These are phyloP conservation scores for Sylvilagus bachmani DNA, from an alignment of 2,113 vertebrate species.

Conservation along the genomic window DNA sequence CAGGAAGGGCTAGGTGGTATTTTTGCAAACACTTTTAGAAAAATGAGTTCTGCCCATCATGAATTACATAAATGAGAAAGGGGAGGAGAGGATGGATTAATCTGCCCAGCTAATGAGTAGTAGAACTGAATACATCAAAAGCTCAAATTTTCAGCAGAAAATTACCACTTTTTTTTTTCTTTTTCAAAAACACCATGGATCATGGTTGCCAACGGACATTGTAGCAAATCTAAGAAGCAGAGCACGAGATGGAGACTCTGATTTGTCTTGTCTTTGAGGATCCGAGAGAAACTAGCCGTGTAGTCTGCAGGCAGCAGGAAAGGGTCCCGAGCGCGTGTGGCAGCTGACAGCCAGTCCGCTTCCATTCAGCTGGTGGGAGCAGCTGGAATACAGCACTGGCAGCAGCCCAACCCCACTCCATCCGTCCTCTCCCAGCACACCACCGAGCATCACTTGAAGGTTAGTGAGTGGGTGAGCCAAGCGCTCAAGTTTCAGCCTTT, in stretches of 20 bases:
- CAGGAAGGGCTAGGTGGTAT: background rate
- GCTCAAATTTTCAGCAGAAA: conserved; percentile 35
- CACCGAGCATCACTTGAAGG: conserved; percentile 79
- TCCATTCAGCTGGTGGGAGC: conserved; percentile 82
- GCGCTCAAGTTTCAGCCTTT: conserved; percentile 81
- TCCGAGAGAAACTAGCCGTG: background rate
- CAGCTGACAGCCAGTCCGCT: conserved; percentile 80
- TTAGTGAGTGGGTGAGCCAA: conserved; percentile 82
- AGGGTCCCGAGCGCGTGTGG: conserved; percentile 46
- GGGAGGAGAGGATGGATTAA: background rate
- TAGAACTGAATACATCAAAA: background rate
- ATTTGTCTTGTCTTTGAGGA: background rate
- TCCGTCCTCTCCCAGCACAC: conserved; percentile 78
- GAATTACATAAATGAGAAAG: background rate
- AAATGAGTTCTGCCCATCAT: background rate
- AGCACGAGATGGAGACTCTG: background rate
- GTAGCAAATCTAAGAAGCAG: background rate
- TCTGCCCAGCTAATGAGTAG: background rate
- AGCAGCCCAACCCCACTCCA: conserved; percentile 80
- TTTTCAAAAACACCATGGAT: background rate
- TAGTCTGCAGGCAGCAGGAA: conserved; percentile 57
- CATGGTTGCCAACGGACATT: background rate
- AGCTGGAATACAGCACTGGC: conserved; percentile 80
- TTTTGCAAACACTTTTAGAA: background rate
- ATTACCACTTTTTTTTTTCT: background rate